Percentiles rank a stretch among this genome's conserved stretches.
Conservation (phyloP, 2,888 invertebrate species). For the Parochlus steinenii region DNA sequence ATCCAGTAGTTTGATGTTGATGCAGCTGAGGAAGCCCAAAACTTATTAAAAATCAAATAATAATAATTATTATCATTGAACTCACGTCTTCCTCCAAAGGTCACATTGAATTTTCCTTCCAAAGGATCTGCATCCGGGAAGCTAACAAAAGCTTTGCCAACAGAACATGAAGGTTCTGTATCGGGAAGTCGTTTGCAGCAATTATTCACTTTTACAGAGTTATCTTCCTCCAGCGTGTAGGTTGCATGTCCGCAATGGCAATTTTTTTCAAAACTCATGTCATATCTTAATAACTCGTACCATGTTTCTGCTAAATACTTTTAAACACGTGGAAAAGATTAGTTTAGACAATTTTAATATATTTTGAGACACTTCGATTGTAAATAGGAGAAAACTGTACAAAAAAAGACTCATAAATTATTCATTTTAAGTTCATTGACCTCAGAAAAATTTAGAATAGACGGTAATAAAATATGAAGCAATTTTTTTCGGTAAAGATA, state of each 20-base stretch:
- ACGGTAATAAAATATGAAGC: no score
- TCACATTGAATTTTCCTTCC: constrained; percentile 4
- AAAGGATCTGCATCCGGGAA: constrained; percentile 2
- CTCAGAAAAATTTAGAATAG: no score
- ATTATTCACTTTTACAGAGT: constrained; percentile 2
- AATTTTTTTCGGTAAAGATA: no score
- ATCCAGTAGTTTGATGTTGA: constrained; percentile 5
- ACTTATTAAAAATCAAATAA: no score
- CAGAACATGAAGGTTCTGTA: not conserved
- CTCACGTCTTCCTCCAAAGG: constrained; percentile 4
- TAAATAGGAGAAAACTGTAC: no score
- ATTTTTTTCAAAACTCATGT: not conserved
- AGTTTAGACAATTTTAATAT: no score
- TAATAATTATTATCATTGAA: no score
- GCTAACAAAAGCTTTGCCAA: not conserved
- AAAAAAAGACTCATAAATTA: not conserved
- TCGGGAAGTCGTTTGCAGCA: constrained; percentile 1
- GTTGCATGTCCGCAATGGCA: constrained; percentile 5
- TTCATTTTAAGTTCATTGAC: no score
- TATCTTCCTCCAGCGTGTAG: not conserved
- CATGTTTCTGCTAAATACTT: constrained; percentile 1
- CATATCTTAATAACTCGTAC: constrained; percentile 2
- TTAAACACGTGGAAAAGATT: no score
- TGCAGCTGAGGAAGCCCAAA: not conserved
- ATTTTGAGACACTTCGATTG: no score